Base-by-base conservation (phyloP, 2,888 invertebrate genomes). In the Melieria crassipennis region DNA sequence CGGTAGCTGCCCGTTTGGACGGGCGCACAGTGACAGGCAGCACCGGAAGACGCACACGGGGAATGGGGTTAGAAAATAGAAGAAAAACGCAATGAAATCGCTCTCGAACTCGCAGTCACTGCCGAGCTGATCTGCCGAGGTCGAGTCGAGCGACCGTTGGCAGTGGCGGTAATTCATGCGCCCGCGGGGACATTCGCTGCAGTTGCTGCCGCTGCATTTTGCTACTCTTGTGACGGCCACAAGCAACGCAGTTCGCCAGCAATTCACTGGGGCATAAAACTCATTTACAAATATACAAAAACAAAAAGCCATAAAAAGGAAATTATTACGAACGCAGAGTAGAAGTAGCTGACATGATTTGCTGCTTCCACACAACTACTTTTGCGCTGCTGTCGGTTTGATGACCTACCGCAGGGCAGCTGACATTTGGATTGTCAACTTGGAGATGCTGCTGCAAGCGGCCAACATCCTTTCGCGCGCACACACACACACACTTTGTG, bases 371-470 rank as follows among this genome's bases (percentile, higher is more conserved):
- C n/a, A 30, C 30, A 7, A 45, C 47, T 42, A 10, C 58, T 42
- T 57, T 60, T 50, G 42, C 58, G 13, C 48, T 56, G 42, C 46
- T 30, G 56, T 64, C 64, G 63, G 63, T 56, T 64, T 64, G 64
- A 69, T 64, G 69, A 69, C 69, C 69, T 69, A 69, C 69, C 69
- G 69, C 69, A 69, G 69, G 56, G 69, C 48, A 50, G 52, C 10
- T 50, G n/a, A n/a, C 52, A 11, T 50, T 50, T 50, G n/a, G 10
- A 3, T 50, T 50, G n/a, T 30, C 30, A 30, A 30, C 30, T 30
- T 30, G 30, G 30, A 30, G 30, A 30, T 30, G 30, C 30, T 30
- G 30, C 30, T 30, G 30, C 30, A 30, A 30, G 30, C 30, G 30
- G 30, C 30, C 30, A 30, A 30, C 30, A 30, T 30, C 30, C 30